Conservation (phyloP, 1,140 invertebrate genomes). For the Panulirus ornatus region DNA sequence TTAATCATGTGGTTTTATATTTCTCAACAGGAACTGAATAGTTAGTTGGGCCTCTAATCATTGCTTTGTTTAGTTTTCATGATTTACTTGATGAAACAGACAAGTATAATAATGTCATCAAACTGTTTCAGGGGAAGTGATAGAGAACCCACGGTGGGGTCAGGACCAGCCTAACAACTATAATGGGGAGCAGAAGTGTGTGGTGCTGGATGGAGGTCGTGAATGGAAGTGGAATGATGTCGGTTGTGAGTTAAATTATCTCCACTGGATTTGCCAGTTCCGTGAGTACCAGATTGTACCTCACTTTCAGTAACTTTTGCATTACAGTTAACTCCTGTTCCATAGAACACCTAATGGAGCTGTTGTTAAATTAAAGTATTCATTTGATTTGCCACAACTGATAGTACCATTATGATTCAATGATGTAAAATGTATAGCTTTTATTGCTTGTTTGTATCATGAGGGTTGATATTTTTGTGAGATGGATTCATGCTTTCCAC, state of each 20-base stretch:
- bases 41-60: too few species aligned
- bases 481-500: too few species aligned
- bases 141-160: conserved; percentile 90
- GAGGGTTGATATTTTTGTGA: too few species aligned
- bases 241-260: conserved; percentile 93
- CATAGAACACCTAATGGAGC: too few species aligned
- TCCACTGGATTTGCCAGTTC: conserved; percentile 94
- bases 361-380: too few species aligned
- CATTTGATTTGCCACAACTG: too few species aligned
- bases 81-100: not conserved
- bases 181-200: conserved; percentile 96
- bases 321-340: too few species aligned
- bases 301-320: not conserved
- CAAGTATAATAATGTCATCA: conserved; percentile 73
- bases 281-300: conserved; percentile 76
- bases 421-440: too few species aligned
- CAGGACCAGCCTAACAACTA: conserved; percentile 97
- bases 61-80: not conserved
- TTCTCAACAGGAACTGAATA: too few species aligned
- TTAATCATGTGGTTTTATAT: too few species aligned
- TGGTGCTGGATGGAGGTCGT: conserved; percentile 91
- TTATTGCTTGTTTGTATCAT: too few species aligned
- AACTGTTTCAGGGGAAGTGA: conserved; percentile 84
- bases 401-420: too few species aligned
- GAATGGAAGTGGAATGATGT: conserved; percentile 97